A percentile compares a stretch with the other conserved stretches of the same genome.
These are phyloP conservation scores for Heteromormyrus szaboi DNA, from an alignment of 2,797 vertebrate genomes.

Conservation along the genomic window DNA sequence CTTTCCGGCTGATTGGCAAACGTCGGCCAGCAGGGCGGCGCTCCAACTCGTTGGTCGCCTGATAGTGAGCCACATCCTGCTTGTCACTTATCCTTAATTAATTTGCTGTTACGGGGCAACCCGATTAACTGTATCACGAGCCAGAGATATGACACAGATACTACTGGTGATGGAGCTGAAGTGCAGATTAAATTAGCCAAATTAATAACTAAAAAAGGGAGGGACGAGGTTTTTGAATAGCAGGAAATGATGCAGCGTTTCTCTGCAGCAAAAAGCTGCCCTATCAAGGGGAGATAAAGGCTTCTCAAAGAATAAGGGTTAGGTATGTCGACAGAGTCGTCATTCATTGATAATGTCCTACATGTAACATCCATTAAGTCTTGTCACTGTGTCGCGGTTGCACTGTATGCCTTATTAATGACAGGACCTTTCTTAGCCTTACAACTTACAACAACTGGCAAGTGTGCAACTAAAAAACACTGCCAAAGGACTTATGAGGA, in stretches of 20 bases:
- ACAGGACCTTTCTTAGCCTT: constrained; percentile 4
- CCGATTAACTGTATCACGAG: constrained; percentile 61
- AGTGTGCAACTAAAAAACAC: not conserved
- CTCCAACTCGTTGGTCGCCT: not conserved
- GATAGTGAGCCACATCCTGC: not conserved
- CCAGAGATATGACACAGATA: constrained; percentile 56
- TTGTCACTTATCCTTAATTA: constrained; percentile 48
- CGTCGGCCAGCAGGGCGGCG: not conserved
- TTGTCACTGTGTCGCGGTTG: constrained; percentile 18
- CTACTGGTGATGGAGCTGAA: constrained; percentile 55
- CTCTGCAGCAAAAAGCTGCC: not conserved
- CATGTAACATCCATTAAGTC: constrained; percentile 24
- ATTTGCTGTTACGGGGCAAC: constrained; percentile 44
- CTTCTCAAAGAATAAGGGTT: constrained; percentile 32
- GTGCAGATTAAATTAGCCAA: constrained; percentile 57
- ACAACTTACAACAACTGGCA: not conserved
- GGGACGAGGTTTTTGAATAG: constrained; percentile 22
- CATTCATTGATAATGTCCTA: constrained; percentile 22
- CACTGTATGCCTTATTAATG: constrained; percentile 39
- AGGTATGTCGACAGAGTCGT: constrained; percentile 25
- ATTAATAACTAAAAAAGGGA: constrained; percentile 53
- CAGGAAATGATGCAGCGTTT: constrained; percentile 11
- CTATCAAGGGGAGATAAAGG: not conserved
- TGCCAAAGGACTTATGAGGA: not conserved
- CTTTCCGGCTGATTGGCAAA: not conserved